Evolutionary conservation across 2,113 vertebrate genomes (phyloP), one percentile per base, ranked within the genome.

Genomic region (Speoplatyrhinus poulsoni): DNA sequence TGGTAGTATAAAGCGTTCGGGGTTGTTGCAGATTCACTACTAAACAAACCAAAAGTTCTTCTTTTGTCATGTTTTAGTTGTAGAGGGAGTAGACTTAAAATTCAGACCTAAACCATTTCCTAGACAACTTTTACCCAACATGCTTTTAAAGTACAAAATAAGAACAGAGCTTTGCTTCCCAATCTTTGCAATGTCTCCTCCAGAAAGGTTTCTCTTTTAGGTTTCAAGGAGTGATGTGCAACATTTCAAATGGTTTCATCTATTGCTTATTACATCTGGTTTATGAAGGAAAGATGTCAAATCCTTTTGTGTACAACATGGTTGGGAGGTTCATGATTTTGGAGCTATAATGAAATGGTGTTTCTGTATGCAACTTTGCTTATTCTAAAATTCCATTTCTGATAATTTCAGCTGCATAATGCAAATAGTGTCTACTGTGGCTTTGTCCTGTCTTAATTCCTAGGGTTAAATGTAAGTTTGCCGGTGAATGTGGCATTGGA

Each of bases 21-120:
- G 74, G 64, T 74, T 59, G 65, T 46, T 26, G 47, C 69, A 76
- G 67, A 72, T 60, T 65, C 49, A 68, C 70, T 68, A 58, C 65
- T 67, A 60, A 58, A 75, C 58, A 72, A 66, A 54, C 15, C 69
- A 56, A 46, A 67, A 36, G 36, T 12, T 62, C 17, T 52, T 26
- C 46, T 60, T 62, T 69, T 79, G 62, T 85, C 57, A 50, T 60
- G 62, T 84, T 82, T 84, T 83, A 83, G 78, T 77, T 81, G 72
- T 81, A 80, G 80, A 72, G 67, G 74, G 71, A 71, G 50, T 55
- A 57, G 71, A 60, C 33, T 41, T 73, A 46, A 46, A 26, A 36
- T 69, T 76, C 54, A 60, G 19, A 72, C 55, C 53, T 76, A 26
- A 26, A 26, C 2, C 2, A 26, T 26, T 60, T 83, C 47, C 60